Evolutionary conservation across 1,140 invertebrate species (phyloP).

Genomic region (Leptestheria dahalacensis): DNA sequence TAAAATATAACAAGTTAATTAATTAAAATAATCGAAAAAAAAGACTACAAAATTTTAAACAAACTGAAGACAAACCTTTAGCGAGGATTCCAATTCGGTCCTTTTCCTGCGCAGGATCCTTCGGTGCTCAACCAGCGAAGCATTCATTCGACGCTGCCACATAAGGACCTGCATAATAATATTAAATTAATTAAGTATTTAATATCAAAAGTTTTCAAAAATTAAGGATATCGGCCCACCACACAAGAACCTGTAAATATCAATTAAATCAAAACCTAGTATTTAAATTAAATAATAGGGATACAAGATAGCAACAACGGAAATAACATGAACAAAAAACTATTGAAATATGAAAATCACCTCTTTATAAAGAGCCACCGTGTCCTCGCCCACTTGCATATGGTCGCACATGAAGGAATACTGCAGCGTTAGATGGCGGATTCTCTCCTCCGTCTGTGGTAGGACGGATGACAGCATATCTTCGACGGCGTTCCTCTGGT

Average conservation of each 20-base stretch:
- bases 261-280: no score
- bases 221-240: no score
- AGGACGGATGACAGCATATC: slow-evolving; percentile 54
- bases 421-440: slow-evolving; percentile 40
- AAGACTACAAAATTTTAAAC: no score
- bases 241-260: no score
- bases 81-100: slow-evolving; percentile 65
- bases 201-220: no score
- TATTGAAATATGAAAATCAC: no score
- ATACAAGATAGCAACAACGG: no score
- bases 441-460: slow-evolving; percentile 53
- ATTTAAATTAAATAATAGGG: no score
- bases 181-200: neutral
- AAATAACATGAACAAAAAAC: no score
- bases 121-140: slow-evolving; percentile 64
- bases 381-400: slow-evolving; percentile 2
- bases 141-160: slow-evolving; percentile 65
- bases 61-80: slow-evolving; percentile 43
- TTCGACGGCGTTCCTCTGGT: slow-evolving; percentile 56
- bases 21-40: no score
- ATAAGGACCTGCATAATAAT: neutral
- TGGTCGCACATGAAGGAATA: slow-evolving; percentile 28
- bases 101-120: slow-evolving; percentile 65
- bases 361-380: slow-evolving; percentile 3
- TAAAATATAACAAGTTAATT: no score